phyloP scores from a whole-genome alignment of 2,113 vertebrate genomes.

The Tachycineta bicolor region DNA sequence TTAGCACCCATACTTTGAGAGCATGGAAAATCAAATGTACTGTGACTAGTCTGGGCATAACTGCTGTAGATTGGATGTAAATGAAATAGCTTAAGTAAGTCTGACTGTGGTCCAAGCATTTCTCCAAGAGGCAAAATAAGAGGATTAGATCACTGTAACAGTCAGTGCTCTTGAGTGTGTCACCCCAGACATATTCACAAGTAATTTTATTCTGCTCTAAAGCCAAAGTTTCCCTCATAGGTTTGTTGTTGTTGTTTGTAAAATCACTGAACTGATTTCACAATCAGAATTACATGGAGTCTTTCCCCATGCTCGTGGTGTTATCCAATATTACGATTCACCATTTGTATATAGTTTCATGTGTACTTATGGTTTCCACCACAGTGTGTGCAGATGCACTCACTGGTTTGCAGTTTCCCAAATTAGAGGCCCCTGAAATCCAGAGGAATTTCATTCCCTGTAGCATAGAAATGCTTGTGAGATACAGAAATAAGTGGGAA shows the following conservation, averaged over 20 bases:
- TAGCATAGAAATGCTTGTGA: not conserved
- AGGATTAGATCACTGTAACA: constrained; percentile 8
- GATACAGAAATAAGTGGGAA: not conserved
- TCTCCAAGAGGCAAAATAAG: not conserved
- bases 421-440: not conserved
- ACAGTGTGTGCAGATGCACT: not conserved
- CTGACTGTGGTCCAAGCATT: not conserved
- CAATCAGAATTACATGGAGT: not conserved
- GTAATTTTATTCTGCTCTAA: not conserved
- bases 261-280: not conserved
- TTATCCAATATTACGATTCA: constrained; percentile 14
- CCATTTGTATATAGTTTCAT: not conserved
- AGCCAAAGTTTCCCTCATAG: not conserved
- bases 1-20: not conserved
- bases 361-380: not conserved
- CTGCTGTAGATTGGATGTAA: not conserved
- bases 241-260: not conserved
- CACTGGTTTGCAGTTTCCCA: not conserved
- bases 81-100: not conserved
- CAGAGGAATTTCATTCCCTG: not conserved
- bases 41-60: not conserved
- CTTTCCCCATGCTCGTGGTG: not conserved
- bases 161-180: not conserved
- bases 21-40: not conserved
- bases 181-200: not conserved